Evolutionary conservation across 2,888 invertebrate genomes (phyloP).

Genomic region (Volucella bombylans): DNA sequence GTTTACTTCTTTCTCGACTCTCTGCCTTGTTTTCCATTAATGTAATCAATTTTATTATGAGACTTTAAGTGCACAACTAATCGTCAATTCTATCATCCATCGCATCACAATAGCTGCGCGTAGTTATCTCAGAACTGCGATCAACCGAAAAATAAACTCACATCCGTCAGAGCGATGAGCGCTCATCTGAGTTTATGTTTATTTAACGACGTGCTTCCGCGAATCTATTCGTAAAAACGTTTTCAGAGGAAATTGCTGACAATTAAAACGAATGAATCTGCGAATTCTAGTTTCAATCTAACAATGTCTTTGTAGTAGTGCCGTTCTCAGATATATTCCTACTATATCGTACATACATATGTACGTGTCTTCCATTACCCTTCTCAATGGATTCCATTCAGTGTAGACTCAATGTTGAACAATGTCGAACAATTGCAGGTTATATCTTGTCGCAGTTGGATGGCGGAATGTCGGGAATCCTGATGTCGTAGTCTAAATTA

Average conservation of each 20-base stretch:
- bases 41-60: no score
- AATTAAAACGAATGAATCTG: constrained; percentile 48
- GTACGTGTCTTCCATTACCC: constrained; percentile 3
- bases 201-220: constrained; percentile 13
- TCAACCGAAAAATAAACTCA: constrained; percentile 17
- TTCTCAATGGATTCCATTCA: constrained; percentile 55
- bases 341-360: constrained; percentile 8
- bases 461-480: constrained; percentile 33
- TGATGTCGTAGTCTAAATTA: constrained; percentile 31
- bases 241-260: constrained; percentile 47
- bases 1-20: no score
- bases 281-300: constrained; percentile 47
- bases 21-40: no score
- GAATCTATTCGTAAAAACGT: background rate
- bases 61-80: no score
- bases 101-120: background rate
- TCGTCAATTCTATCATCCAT: no score
- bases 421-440: constrained; percentile 54
- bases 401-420: constrained; percentile 66
- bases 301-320: constrained; percentile 9
- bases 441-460: constrained; percentile 12
- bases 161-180: constrained; percentile 10
- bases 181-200: background rate
- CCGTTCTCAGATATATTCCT: background rate
- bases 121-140: constrained; percentile 17